A percentile compares a stretch with the other conserved stretches of the same genome.
Evolutionary conservation across 2,113 vertebrate species (phyloP).

Genomic region (Stegastes partitus): DNA sequence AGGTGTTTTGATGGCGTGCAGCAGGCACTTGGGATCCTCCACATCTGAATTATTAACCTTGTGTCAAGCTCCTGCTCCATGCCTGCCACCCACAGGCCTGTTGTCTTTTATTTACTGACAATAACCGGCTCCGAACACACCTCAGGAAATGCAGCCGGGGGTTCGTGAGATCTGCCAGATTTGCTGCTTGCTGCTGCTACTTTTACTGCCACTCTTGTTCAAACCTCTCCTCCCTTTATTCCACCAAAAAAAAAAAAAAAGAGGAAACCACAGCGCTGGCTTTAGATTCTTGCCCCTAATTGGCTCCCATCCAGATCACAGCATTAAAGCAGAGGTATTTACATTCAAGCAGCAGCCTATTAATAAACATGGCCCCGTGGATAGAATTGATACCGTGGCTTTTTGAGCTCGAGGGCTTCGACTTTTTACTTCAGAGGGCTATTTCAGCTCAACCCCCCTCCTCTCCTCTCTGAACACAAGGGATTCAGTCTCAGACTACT

Average conservation of each 20-base stretch:
- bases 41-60: slow-evolving; percentile 61
- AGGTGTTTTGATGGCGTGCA: slow-evolving; percentile 11
- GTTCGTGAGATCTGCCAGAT: neutral
- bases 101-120: slow-evolving; percentile 54
- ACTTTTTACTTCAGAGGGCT: slow-evolving; percentile 52
- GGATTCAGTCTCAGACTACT: slow-evolving; percentile 43
- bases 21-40: slow-evolving; percentile 35
- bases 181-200: neutral
- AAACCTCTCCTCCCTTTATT: slow-evolving; percentile 7
- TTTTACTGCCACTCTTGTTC: neutral
- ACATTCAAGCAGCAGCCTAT: slow-evolving; percentile 60
- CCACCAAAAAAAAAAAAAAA: neutral
- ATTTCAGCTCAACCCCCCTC: slow-evolving; percentile 30
- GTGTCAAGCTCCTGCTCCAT: slow-evolving; percentile 37
- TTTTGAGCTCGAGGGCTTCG: slow-evolving; percentile 21
- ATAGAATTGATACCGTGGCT: slow-evolving; percentile 45
- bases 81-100: slow-evolving; percentile 45
- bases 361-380: slow-evolving; percentile 72
- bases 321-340: slow-evolving; percentile 62
- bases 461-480: neutral
- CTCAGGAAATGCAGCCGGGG: neutral
- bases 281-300: slow-evolving; percentile 29
- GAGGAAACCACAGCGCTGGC: neutral
- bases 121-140: slow-evolving; percentile 29
- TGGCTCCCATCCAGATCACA: slow-evolving; percentile 50